Evolutionary conservation across 2,113 vertebrate genomes (phyloP).

Genomic region (Lamprologus sp.): DNA sequence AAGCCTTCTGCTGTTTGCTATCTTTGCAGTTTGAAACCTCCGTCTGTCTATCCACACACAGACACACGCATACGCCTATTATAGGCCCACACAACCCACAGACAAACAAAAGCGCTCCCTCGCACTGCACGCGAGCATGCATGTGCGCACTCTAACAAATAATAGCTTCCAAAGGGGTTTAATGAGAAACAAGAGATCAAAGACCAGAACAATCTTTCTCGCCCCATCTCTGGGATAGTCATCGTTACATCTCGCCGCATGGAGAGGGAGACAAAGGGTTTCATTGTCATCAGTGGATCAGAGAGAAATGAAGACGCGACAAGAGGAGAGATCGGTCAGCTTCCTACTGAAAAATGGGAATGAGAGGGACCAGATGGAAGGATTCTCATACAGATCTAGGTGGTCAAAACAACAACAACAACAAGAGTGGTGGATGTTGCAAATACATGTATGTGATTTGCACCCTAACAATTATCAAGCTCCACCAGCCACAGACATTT

Average conservation of each 20-base stretch:
- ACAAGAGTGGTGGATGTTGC: background rate
- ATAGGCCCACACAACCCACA: background rate
- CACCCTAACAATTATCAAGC: background rate
- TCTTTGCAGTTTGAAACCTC: slow-evolving; percentile 8
- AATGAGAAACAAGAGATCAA: slow-evolving; percentile 25
- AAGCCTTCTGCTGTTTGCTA: slow-evolving; percentile 18
- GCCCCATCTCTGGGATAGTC: background rate
- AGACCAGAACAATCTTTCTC: background rate
- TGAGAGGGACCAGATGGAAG: background rate
- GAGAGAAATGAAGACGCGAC: background rate
- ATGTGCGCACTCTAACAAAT: background rate
- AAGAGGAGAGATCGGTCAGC: background rate
- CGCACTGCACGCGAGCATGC: background rate
- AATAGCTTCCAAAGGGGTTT: background rate
- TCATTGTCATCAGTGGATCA: slow-evolving; percentile 2
- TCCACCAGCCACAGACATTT: background rate
- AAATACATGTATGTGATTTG: background rate
- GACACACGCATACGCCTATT: background rate
- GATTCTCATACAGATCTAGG: background rate
- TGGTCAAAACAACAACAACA: background rate
- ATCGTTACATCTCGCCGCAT: background rate
- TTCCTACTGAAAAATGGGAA: background rate
- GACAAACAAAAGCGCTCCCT: background rate
- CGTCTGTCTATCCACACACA: background rate
- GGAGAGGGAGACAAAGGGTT: background rate